Evolutionary conservation across 2,113 vertebrate species (phyloP).

Genomic region (Heptranchias perlo): DNA sequence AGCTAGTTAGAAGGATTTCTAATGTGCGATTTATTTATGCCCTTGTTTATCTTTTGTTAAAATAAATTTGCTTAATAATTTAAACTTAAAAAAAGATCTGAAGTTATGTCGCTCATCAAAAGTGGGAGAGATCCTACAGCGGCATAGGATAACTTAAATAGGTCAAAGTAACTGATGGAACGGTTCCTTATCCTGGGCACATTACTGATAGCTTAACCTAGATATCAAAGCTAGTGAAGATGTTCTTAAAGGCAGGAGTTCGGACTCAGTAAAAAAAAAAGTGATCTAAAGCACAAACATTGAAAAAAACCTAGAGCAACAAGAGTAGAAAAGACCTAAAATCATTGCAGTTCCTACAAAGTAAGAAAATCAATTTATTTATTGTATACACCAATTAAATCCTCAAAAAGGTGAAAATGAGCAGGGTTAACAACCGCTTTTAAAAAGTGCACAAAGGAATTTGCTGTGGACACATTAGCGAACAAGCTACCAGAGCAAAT

Average conservation of each 20-base stretch:
- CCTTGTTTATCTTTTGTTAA: neutral
- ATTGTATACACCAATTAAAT: neutral
- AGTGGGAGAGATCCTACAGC: neutral
- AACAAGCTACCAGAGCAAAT: neutral
- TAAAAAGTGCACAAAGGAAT: neutral
- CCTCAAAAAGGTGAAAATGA: neutral
- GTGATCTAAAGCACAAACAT: neutral
- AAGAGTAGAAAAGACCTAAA: neutral
- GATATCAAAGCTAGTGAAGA: neutral
- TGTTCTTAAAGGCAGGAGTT: neutral
- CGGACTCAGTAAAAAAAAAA: neutral
- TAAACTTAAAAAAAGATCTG: neutral
- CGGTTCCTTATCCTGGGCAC: neutral
- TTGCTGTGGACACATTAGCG: neutral
- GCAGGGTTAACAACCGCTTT: neutral
- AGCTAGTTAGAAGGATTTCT: neutral
- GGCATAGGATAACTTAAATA: no score
- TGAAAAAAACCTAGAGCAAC: neutral
- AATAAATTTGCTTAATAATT: neutral
- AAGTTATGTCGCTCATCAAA: neutral
- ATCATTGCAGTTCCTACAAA: neutral
- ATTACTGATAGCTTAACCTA: neutral
- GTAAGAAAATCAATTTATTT: neutral
- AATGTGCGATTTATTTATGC: neutral
- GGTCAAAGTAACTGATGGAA: neutral